Base-by-base conservation (phyloP, 2,797 vertebrate species). In the Ambastaia sidthimunki region DNA sequence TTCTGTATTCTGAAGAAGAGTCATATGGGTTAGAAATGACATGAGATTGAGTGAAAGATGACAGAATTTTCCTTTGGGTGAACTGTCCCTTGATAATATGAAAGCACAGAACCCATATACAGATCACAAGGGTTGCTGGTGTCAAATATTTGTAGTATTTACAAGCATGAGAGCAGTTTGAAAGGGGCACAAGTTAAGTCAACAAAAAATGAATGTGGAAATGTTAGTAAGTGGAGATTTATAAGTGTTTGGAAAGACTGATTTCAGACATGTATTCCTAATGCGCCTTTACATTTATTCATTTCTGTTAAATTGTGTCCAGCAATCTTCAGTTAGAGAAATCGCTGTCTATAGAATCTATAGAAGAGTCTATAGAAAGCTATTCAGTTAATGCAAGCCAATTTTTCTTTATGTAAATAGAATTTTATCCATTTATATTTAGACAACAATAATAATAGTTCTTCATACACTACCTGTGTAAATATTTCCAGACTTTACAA, bases 351-450 rank as follows among this genome's bases (percentile, higher is more conserved):
- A 70, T 70, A 48, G n/a, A n/a, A n/a, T n/a, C n/a, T n/a, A n/a
- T n/a, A 74, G 52, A 31, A 34, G 21, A 71, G 18, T 21, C 47
- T 62, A 60, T 23, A 72, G 21, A 54, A 62, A 68, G 62, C 34
- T 80, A 57, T 71, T 80, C 28, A 73, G 69, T 60, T 80, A 68
- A 74, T 80, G 78, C 83, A 90, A 86, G 88, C 85, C 83, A 80
- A 86, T 86, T 90, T 92, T 92, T 90, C 92, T 92, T 93, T 91
- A 85, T 91, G 89, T 91, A 90, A 94, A 92, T 90, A 12, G 47
- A 71, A 81, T 41, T 52, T 4, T 70, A 55, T 80, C 15, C 48
- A 54, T 69, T 78, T 21, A n/a, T n/a, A n/a, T n/a, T 68, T 83
- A 57, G 54, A 71, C 28, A 34, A 34, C 66, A 80, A 76, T 75